Conservation (phyloP, 2,888 invertebrate genomes). For the Lagria hirta region DNA sequence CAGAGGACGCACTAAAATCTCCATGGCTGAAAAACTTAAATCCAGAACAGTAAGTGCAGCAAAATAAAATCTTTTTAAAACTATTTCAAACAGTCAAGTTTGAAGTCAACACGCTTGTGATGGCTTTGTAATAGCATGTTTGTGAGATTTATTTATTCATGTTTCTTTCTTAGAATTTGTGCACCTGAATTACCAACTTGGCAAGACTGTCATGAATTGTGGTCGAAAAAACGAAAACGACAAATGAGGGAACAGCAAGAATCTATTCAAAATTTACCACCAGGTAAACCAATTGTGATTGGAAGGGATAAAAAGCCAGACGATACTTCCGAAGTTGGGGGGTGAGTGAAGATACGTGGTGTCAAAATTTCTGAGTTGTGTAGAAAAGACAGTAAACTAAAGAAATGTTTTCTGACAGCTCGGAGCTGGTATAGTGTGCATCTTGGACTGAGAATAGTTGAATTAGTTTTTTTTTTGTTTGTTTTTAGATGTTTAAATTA, state of each 20-base stretch:
- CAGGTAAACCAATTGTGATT: constrained; percentile 49
- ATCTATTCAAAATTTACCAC: constrained; percentile 53
- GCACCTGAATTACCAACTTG: constrained; percentile 86
- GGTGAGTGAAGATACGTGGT: constrained; percentile 55
- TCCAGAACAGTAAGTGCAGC: constrained; percentile 87
- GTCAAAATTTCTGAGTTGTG: no score
- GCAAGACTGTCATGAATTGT: constrained; percentile 99
- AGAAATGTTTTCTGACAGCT: constrained; percentile 21
- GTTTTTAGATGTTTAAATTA: constrained; percentile 23
- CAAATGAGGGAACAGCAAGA: constrained; percentile 79
- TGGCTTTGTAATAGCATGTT: background rate
- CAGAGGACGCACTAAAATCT: constrained; percentile 89
- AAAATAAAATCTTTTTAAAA: no score
- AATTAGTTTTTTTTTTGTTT: constrained; percentile 26
- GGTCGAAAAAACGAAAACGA: constrained; percentile 93
- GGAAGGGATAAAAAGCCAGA: constrained; percentile 49
- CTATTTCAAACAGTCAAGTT: constrained; percentile 4
- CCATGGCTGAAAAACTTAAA: constrained; percentile 90
- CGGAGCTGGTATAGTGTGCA: constrained; percentile 29
- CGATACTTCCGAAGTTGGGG: constrained; percentile 58
- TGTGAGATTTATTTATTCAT: constrained; percentile 8
- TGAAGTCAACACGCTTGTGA: no score
- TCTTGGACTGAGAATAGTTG: constrained; percentile 29
- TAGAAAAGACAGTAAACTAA: constrained; percentile 9
- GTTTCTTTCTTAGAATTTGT: constrained; percentile 65